These are phyloP conservation scores for Phorcus lineatus DNA, from an alignment of 2,888 invertebrate genomes.

Conservation along the genomic window DNA sequence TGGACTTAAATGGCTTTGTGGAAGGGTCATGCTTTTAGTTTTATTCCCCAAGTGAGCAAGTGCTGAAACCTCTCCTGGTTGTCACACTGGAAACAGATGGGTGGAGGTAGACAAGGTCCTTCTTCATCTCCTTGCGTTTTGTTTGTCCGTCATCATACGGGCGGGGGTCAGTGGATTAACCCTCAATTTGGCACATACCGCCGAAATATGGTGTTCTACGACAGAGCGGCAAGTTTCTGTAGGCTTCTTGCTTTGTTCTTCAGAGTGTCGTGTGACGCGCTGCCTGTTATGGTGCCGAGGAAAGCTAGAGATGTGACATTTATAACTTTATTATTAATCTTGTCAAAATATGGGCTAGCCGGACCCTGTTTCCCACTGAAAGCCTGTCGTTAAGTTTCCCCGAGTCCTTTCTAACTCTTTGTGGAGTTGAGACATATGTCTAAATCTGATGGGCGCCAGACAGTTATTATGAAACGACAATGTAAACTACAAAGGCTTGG, in stretches of 20 bases:
- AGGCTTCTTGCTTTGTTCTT: not conserved
- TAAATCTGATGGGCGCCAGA: not conserved
- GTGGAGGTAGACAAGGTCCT: not conserved
- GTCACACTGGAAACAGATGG: not conserved
- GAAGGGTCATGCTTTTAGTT: not conserved
- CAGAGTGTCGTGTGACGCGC: not conserved
- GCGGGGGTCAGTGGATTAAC: conserved; percentile 1
- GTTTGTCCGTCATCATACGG: not conserved
- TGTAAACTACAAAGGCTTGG: too few relatives aligned
- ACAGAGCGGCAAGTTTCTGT: not conserved
- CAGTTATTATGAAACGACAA: not conserved
- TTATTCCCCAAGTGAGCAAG: not conserved
- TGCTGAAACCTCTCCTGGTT: not conserved
- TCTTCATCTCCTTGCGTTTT: not conserved
- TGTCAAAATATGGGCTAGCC: conserved; percentile 2
- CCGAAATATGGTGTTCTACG: not conserved
- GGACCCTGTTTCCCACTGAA: not conserved
- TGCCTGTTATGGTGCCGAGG: not conserved
- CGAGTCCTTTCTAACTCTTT: not conserved
- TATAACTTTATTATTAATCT: not conserved
- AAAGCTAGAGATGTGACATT: conserved; percentile 1
- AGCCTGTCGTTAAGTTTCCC: not conserved
- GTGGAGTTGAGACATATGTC: not conserved
- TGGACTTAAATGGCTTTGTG: not conserved
- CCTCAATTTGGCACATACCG: not conserved